Evolutionary conservation across 2,888 invertebrate genomes (phyloP), one percentile per base, ranked within the genome.

Genomic region (Julus scandinavius): DNA sequence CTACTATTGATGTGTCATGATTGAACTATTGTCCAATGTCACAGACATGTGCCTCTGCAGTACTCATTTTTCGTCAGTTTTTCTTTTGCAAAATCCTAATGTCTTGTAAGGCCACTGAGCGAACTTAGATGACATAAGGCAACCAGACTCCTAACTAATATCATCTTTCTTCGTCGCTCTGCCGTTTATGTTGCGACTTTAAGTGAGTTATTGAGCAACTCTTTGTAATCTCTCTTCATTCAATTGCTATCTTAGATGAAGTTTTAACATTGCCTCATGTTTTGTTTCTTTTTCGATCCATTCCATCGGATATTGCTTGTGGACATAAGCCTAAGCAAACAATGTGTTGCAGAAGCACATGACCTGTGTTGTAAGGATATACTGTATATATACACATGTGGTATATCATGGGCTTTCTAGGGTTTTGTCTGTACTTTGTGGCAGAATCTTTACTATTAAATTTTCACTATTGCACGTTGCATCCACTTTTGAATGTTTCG

Each of bases 161-260:
- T 29, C 29, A 72, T 72, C 72, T 72, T n/a, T 63, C 72, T 72
- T 72, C 1, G 72, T 29, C 72, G 9, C 72, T 72, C 9, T 11
- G 29, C n/a, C 29, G 20, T 9, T 0, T 72, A 29, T 72, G 72
- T 29, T n/a, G 29, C 29, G 72, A 72, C 72, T 72, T 72, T 72
- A 72, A 72, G 72, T 72, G 72, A 72, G 72, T 72, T 72, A 72
- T 72, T 72, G 72, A 72, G n/a, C 72, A 72, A 72, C 72, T 72
- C 72, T 29, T 72, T 29, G 29, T 9, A 29, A 72, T 72, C 72
- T 29, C 20, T 63, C 72, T 72, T 72, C 29, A 72, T 72, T 72
- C 72, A 72, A 72, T 72, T 72, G 72, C 72, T 72, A 7, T 63
- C 63, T 63, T 63, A 15, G 63, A 63, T 63, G 20, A 63, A 63